These are phyloP conservation scores for Sarcophaga variegata DNA, from an alignment of 2,888 invertebrate genomes.

Conservation along the genomic window DNA sequence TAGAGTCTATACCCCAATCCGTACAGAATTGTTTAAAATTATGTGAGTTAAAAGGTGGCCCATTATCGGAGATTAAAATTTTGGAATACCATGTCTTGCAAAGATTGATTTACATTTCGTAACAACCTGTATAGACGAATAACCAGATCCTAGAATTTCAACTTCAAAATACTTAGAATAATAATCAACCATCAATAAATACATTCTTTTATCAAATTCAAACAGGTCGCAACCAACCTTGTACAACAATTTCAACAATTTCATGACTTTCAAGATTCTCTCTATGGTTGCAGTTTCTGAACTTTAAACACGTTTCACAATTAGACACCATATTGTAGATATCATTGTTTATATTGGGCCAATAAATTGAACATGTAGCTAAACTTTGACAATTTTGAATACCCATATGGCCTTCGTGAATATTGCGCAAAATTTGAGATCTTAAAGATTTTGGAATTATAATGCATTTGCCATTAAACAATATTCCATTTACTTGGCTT, in stretches of 20 bases:
- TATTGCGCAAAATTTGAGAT: background rate
- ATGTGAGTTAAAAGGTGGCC: no score
- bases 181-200: slow-evolving; percentile 46
- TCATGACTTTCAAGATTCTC: slow-evolving; percentile 22
- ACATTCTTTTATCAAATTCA: slow-evolving; percentile 29
- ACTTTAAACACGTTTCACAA: slow-evolving; percentile 41
- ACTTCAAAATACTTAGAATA: slow-evolving; percentile 13
- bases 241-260: slow-evolving; percentile 33
- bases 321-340: slow-evolving; percentile 56
- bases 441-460: slow-evolving; percentile 38
- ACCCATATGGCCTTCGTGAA: slow-evolving; percentile 61
- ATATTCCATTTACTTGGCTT: no score
- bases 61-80: slow-evolving; percentile 33
- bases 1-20: slow-evolving; percentile 62
- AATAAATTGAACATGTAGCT: slow-evolving; percentile 47
- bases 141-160: slow-evolving; percentile 4
- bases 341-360: slow-evolving; percentile 62
- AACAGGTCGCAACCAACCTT: slow-evolving; percentile 49
- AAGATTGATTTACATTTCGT: slow-evolving; percentile 62
- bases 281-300: slow-evolving; percentile 19
- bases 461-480: no score
- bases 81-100: slow-evolving; percentile 58
- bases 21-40: background rate
- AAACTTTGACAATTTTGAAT: slow-evolving; percentile 45
- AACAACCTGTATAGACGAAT: background rate